These are phyloP conservation scores for Pangasianodon gigas DNA, from an alignment of 2,113 vertebrate species.

Conservation along the genomic window DNA sequence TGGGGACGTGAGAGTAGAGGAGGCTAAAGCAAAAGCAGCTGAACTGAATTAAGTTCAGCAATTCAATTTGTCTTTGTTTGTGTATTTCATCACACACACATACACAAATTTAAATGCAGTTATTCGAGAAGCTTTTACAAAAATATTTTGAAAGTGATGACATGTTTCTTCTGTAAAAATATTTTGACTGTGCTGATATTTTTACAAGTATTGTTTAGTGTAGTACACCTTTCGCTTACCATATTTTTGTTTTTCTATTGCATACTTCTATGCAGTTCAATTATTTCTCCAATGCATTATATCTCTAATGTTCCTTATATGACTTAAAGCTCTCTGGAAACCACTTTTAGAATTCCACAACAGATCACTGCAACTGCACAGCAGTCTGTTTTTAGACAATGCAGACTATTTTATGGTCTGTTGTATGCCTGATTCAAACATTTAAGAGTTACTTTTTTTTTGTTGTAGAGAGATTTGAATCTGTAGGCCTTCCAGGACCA, in stretches of 20 bases:
- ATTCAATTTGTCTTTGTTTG: slow-evolving; percentile 59
- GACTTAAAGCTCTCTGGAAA: slow-evolving; percentile 1
- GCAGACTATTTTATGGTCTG: neutral
- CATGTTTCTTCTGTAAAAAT: too few species aligned
- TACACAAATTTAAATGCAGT: neutral
- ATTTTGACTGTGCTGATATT: neutral
- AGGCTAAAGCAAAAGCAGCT: slow-evolving; percentile 56
- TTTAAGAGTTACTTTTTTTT: neutral
- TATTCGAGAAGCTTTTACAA: neutral
- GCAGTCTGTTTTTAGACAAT: neutral
- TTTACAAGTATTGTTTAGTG: neutral
- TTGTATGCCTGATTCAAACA: neutral
- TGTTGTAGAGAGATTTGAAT: neutral
- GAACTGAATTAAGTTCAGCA: slow-evolving; percentile 62
- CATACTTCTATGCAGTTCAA: neutral
- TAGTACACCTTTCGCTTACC: neutral
- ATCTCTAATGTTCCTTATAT: neutral
- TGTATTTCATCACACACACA: slow-evolving; percentile 23
- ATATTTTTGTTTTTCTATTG: neutral
- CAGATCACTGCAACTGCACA: neutral
- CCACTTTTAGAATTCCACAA: neutral
- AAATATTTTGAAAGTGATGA: slow-evolving; percentile 4
- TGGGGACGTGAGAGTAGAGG: slow-evolving; percentile 22
- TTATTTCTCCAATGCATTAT: neutral
- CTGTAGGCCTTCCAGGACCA: neutral